Conservation (phyloP, 2,888 invertebrate genomes). For the Lamellibrachia columna region DNA sequence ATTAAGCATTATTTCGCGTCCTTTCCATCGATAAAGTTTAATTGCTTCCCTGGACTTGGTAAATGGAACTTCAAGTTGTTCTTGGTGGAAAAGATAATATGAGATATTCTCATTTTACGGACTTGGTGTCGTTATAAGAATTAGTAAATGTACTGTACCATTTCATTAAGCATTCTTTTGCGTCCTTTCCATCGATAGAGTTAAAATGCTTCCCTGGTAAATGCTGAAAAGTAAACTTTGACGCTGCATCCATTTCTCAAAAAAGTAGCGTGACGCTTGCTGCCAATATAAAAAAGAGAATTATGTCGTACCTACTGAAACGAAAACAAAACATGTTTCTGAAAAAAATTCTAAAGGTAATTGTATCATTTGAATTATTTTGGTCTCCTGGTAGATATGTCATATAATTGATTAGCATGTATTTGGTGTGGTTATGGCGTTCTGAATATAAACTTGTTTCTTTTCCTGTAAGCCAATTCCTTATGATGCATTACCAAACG, state of each 20-base stretch:
- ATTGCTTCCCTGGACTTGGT: slow-evolving; percentile 46
- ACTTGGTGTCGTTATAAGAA: neutral
- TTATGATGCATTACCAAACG: neutral
- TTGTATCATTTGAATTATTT: neutral
- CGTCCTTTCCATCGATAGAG: slow-evolving; percentile 55
- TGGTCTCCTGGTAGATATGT: neutral
- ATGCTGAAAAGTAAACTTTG: slow-evolving; percentile 53
- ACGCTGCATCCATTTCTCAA: slow-evolving; percentile 18
- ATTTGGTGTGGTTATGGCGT: neutral
- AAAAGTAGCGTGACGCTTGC: neutral
- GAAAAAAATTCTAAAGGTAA: neutral
- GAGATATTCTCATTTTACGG: neutral
- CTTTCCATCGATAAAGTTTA: slow-evolving; percentile 53
- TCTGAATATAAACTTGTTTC: neutral
- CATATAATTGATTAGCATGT: neutral
- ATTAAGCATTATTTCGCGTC: slow-evolving; percentile 51
- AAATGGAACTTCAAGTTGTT: too few relatives aligned
- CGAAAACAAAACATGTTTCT: neutral
- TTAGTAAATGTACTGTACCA: slow-evolving; percentile 46
- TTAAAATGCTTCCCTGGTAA: slow-evolving; percentile 51
- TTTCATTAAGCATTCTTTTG: slow-evolving; percentile 53
- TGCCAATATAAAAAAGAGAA: slow-evolving; percentile 7
- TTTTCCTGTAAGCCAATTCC: neutral
- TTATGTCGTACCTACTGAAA: neutral
- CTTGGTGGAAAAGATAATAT: too few relatives aligned